A percentile compares a stretch with the other conserved stretches of the same genome.
Conservation (phyloP, 2,113 vertebrate genomes). For the Pelecanus crispus region DNA sequence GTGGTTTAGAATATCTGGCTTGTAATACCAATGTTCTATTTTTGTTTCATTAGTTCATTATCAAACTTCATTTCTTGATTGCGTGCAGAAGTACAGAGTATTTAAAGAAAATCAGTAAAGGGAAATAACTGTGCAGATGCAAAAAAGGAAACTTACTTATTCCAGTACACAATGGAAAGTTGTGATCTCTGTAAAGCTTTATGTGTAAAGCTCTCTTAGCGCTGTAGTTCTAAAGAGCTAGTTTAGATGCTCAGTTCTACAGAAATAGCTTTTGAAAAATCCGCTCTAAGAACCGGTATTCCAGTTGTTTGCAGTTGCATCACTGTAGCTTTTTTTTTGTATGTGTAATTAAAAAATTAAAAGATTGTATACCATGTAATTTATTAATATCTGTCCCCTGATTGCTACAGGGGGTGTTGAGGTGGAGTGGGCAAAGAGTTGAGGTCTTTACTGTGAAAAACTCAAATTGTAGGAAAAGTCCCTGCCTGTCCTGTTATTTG, state of each 20-base stretch:
- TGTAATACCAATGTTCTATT: background rate
- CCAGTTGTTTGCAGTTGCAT: background rate
- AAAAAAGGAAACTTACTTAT: background rate
- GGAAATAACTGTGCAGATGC: background rate
- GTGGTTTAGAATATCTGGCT: background rate
- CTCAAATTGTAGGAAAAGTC: background rate
- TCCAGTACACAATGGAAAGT: background rate
- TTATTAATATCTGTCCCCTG: background rate
- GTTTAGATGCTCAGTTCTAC: background rate
- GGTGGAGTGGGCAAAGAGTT: background rate
- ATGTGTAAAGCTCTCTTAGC: background rate
- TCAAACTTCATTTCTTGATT: background rate
- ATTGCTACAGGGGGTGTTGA: background rate
- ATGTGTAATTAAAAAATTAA: background rate
- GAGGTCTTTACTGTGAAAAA: background rate
- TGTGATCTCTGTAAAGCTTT: background rate
- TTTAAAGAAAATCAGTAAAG: background rate
- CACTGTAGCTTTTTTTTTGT: background rate
- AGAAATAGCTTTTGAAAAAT: background rate
- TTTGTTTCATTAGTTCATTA: background rate
- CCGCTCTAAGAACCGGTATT: background rate
- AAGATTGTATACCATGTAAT: fast-evolving
- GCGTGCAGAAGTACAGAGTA: background rate
- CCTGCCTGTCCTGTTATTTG: background rate
- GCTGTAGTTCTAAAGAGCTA: background rate